phyloP scores from a whole-genome alignment of 2,888 invertebrate species.

The Yponomeuta evonymella region DNA sequence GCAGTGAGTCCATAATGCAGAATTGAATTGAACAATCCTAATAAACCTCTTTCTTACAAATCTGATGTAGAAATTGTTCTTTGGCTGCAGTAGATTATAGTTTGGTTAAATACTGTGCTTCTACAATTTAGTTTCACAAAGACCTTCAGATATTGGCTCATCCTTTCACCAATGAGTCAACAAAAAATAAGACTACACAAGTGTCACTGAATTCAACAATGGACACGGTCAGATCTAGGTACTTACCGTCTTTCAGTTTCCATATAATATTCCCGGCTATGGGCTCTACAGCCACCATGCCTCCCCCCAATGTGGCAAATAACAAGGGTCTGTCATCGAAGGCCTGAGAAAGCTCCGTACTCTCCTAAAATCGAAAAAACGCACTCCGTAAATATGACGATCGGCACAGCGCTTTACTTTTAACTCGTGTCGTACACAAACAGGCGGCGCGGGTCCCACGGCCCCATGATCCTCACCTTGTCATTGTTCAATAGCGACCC shows the following conservation, averaged over 20 bases:
- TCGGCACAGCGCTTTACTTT: slow-evolving; percentile 20
- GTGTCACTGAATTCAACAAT: not conserved
- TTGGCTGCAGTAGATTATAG: too few relatives aligned
- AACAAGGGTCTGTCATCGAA: slow-evolving; percentile 84
- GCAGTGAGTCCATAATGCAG: too few relatives aligned
- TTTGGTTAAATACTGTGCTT: not conserved
- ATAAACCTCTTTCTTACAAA: too few relatives aligned
- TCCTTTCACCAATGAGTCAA: not conserved
- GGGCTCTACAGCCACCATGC: slow-evolving; percentile 92
- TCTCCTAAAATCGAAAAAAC: slow-evolving; percentile 56
- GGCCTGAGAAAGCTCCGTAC: slow-evolving; percentile 80
- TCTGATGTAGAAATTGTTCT: too few relatives aligned
- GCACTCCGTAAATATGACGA: slow-evolving; percentile 20
- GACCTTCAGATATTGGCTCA: not conserved
- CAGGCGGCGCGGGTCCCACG: slow-evolving; percentile 35
- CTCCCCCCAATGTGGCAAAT: slow-evolving; percentile 95
- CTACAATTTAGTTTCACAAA: not conserved
- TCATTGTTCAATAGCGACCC: slow-evolving; percentile 48
- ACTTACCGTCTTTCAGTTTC: slow-evolving; percentile 91
- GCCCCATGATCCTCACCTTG: slow-evolving; percentile 48
- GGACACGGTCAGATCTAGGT: slow-evolving; percentile 7
- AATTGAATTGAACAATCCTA: too few relatives aligned
- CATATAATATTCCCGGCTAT: slow-evolving; percentile 90
- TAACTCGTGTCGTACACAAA: slow-evolving; percentile 25
- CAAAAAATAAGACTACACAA: slow-evolving; percentile 14